Conservation (phyloP, 1,140 invertebrate species). For the Luehdorfia chinensis region DNA sequence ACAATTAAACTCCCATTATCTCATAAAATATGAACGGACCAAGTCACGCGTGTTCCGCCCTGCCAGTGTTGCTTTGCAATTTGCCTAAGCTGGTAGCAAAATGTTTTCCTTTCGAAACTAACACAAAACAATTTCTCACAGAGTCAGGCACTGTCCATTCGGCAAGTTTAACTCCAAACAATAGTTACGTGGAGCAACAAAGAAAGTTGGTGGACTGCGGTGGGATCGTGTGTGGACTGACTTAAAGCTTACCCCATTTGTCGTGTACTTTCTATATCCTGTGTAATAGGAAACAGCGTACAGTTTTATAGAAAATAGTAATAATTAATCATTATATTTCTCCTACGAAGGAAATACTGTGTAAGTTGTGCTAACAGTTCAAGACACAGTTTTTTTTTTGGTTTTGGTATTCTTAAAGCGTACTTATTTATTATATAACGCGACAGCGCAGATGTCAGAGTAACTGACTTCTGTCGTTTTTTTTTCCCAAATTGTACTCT, state of each 20-base stretch:
- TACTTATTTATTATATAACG: too few relatives aligned
- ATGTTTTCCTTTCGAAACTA: slow-evolving; percentile 62
- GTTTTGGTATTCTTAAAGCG: too few relatives aligned
- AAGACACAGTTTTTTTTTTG: too few relatives aligned
- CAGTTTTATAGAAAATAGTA: slow-evolving; percentile 2
- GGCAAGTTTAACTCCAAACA: slow-evolving; percentile 63
- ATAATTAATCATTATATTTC: too few relatives aligned
- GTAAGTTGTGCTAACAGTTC: too few relatives aligned
- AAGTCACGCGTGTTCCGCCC: slow-evolving; percentile 25
- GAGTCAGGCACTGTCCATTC: slow-evolving; percentile 41
- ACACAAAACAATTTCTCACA: slow-evolving; percentile 53
- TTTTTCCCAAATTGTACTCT: too few relatives aligned
- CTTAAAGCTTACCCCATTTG: slow-evolving; percentile 23
- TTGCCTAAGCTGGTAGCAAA: slow-evolving; percentile 64
- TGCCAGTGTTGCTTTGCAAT: slow-evolving; percentile 44
- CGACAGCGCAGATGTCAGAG: too few relatives aligned
- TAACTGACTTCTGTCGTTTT: too few relatives aligned
- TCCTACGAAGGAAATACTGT: too few relatives aligned
- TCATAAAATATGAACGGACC: slow-evolving; percentile 54
- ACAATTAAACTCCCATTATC: slow-evolving; percentile 67
- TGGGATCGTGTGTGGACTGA: slow-evolving; percentile 42
- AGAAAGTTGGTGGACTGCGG: slow-evolving; percentile 56
- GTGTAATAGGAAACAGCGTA: slow-evolving; percentile 20
- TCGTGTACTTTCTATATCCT: slow-evolving; percentile 21
- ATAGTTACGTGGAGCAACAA: slow-evolving; percentile 61